phyloP scores from a whole-genome alignment of 2,113 vertebrate genomes.

The Dolichallabes microphthalmus region DNA sequence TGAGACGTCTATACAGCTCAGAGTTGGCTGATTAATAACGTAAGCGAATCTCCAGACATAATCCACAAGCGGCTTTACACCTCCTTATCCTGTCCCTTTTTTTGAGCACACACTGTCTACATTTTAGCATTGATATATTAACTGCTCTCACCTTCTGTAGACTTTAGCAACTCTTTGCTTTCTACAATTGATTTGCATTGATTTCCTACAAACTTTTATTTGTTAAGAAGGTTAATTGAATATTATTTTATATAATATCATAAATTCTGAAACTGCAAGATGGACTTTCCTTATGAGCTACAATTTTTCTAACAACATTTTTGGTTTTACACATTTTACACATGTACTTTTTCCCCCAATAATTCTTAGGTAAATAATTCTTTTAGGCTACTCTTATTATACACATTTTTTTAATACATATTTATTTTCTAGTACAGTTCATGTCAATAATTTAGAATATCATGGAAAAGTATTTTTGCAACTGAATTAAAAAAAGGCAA shows the following conservation, averaged over 20 bases:
- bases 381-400: no score
- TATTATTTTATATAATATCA: no score
- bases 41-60: constrained; percentile 39
- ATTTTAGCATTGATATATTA: not conserved
- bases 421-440: not conserved
- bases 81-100: constrained; percentile 53
- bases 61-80: constrained; percentile 51
- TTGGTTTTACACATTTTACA: not conserved
- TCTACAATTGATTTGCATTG: not conserved
- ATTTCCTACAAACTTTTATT: not conserved
- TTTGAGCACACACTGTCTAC: not conserved
- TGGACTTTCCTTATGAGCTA: not conserved
- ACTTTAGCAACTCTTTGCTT: not conserved
- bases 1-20: constrained; percentile 47
- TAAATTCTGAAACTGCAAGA: not conserved
- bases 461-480: no score
- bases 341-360: no score
- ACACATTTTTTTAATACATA: no score
- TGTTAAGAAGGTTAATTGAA: no score
- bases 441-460: no score
- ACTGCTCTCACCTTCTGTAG: not conserved
- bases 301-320: not conserved
- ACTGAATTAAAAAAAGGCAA: no score
- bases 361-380: not conserved
- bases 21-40: constrained; percentile 50